Conservation (phyloP, 2,888 invertebrate species). For the Strigamia maritima region DNA sequence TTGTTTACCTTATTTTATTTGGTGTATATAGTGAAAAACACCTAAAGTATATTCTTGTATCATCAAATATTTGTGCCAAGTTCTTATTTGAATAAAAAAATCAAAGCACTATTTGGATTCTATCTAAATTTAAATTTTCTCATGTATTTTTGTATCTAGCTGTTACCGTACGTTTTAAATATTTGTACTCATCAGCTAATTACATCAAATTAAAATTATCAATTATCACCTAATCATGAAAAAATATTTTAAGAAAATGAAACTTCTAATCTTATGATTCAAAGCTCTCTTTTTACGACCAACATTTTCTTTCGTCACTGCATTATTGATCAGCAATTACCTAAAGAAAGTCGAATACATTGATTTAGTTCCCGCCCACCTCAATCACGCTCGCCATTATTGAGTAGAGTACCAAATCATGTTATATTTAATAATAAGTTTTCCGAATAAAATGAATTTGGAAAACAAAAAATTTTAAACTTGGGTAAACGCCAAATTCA, state of each 20-base stretch:
- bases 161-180: too few relatives aligned
- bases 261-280: not conserved
- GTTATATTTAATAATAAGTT: not conserved
- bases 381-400: not conserved
- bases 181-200: too few relatives aligned
- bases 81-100: not conserved
- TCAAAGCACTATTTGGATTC: not conserved
- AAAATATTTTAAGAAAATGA: not conserved
- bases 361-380: not conserved
- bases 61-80: not conserved
- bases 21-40: not conserved
- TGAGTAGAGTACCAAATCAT: not conserved
- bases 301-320: not conserved
- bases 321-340: slow-evolving; percentile 26
- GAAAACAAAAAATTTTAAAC: not conserved
- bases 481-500: not conserved
- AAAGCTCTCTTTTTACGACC: not conserved
- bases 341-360: not conserved
- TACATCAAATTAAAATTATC: too few relatives aligned
- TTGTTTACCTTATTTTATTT: not conserved
- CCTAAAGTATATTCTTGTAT: not conserved
- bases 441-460: not conserved
- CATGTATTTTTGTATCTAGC: too few relatives aligned
- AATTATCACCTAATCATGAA: too few relatives aligned
- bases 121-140: not conserved